phyloP scores from a whole-genome alignment of 2,888 invertebrate genomes.

The Cosmia trapezina region DNA sequence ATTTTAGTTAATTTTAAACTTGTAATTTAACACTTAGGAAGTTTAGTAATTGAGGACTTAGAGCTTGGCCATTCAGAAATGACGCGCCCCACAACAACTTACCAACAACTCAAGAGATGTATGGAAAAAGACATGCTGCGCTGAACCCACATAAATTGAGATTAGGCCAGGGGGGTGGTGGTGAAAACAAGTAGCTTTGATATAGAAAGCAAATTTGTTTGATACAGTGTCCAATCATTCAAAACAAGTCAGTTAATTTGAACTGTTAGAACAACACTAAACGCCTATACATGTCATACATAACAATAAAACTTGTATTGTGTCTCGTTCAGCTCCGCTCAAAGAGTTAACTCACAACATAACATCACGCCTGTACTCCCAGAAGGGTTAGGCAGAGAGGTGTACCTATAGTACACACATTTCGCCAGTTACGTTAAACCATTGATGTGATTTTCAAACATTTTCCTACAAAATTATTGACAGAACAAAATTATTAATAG shows the following conservation, averaged over 20 bases:
- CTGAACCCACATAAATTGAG: too few species aligned
- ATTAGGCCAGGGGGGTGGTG: too few species aligned
- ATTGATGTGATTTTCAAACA: not conserved
- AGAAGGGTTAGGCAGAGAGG: too few species aligned
- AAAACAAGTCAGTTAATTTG: not conserved
- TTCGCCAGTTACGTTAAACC: not conserved
- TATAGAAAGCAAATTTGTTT: not conserved
- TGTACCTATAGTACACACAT: too few species aligned
- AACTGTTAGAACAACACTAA: not conserved
- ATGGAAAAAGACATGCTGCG: not conserved
- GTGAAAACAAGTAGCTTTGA: not conserved
- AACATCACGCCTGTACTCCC: not conserved
- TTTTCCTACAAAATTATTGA: slow-evolving; percentile 13
- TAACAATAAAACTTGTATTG: too few species aligned
- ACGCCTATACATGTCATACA: too few species aligned
- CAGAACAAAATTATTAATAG: not conserved
- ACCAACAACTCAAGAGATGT: not conserved
- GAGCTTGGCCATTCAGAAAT: too few species aligned
- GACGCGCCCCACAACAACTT: too few species aligned
- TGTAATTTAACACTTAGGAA: too few species aligned
- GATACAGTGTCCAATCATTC: not conserved
- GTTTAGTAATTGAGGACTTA: too few species aligned
- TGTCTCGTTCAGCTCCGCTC: too few species aligned
- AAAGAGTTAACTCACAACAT: not conserved
- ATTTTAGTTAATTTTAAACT: not conserved